A percentile compares a stretch with the other conserved stretches of the same genome.
phyloP scores from a whole-genome alignment of 2,888 invertebrate species.

The Suillia variegata region DNA sequence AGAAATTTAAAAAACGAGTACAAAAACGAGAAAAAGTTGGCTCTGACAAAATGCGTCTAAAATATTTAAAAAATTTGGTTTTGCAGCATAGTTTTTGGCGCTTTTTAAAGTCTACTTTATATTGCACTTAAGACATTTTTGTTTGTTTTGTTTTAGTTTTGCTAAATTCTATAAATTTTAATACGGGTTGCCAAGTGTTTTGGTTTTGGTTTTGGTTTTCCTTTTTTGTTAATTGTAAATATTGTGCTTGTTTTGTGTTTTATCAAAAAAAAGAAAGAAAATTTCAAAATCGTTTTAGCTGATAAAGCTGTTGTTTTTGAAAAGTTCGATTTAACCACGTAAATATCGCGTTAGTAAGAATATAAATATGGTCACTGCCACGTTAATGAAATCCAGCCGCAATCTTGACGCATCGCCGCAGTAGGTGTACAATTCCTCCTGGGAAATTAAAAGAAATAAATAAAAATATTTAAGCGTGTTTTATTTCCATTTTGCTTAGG shows the following conservation, averaged over 20 bases:
- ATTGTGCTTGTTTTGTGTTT: conserved; percentile 39
- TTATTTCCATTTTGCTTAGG: background rate
- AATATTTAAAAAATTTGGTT: background rate
- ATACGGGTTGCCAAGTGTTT: conserved; percentile 1
- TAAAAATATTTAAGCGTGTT: background rate
- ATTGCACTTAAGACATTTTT: conserved; percentile 13
- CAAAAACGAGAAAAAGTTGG: background rate
- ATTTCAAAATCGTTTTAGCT: background rate
- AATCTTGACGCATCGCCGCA: conserved; percentile 56
- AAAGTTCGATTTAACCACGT: conserved; percentile 28
- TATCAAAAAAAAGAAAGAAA: background rate
- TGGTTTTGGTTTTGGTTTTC: too few species aligned
- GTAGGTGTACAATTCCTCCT: conserved; percentile 57
- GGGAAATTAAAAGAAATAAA: conserved; percentile 5
- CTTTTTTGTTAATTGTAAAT: conserved; percentile 26
- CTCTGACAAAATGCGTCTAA: background rate
- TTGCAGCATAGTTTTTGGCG: conserved; percentile 40
- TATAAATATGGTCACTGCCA: conserved; percentile 37
- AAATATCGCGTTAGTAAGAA: conserved; percentile 48
- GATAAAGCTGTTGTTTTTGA: background rate
- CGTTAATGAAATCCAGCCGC: conserved; percentile 31
- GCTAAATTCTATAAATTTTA: conserved; percentile 2
- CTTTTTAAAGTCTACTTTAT: conserved; percentile 43
- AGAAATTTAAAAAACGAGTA: too few species aligned
- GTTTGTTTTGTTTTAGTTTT: too few species aligned